Conservation (phyloP, 1,140 invertebrate genomes). For the Cardiocondyla obscurior region DNA sequence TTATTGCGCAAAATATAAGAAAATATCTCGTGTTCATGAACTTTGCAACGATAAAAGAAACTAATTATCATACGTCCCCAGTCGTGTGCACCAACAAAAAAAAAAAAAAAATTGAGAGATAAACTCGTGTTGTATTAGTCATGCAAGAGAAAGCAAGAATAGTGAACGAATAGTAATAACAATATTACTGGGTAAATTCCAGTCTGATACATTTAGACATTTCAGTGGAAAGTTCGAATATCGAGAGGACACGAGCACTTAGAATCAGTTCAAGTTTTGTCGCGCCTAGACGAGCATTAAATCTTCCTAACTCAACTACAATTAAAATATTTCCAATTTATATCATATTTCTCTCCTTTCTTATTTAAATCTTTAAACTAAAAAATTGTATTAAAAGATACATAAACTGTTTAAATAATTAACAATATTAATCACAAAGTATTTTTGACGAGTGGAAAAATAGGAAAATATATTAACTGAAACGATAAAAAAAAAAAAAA, state of each 20-base stretch:
- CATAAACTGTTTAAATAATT: not conserved
- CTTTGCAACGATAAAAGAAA: not conserved
- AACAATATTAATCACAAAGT: not conserved
- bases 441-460: not conserved
- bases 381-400: not conserved
- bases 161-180: not conserved
- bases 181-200: slow-evolving; percentile 11
- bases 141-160: slow-evolving; percentile 20
- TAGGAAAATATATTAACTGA: not conserved
- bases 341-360: not conserved
- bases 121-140: slow-evolving; percentile 36
- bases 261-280: not conserved
- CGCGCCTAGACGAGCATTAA: not conserved
- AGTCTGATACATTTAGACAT: slow-evolving; percentile 5
- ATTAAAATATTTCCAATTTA: not conserved
- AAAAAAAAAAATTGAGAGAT: slow-evolving; percentile 42
- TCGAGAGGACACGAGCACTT: not conserved
- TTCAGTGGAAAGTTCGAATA: not conserved
- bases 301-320: not conserved
- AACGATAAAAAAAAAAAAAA: too few species aligned
- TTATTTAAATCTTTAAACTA: not conserved
- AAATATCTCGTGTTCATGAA: not conserved
- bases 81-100: not conserved
- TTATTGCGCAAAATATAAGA: not conserved
- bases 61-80: not conserved